Percentiles rank a stretch among this genome's conserved stretches.
phyloP scores from a whole-genome alignment of 2,113 vertebrate genomes.

The Corydoras maculifer region DNA sequence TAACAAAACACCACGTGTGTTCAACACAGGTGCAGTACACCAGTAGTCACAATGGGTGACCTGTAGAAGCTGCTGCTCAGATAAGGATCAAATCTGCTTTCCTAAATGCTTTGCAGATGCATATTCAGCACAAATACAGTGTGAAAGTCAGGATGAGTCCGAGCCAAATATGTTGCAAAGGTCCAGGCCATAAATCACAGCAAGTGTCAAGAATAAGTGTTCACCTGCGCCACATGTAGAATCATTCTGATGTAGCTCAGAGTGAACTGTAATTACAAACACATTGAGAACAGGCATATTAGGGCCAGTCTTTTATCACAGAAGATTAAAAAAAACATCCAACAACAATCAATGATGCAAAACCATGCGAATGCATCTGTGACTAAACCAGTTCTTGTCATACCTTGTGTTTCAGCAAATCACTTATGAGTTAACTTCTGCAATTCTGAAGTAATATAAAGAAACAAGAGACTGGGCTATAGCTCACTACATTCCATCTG shows the following conservation, averaged over 20 bases:
- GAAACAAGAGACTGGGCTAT: not conserved
- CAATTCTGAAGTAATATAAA: not conserved
- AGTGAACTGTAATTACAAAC: conserved; percentile 27
- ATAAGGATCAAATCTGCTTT: conserved; percentile 23
- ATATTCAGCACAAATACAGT: conserved; percentile 5
- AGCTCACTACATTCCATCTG: conserved; percentile 12
- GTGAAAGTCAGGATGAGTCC: conserved; percentile 10
- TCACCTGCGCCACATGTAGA: conserved; percentile 20
- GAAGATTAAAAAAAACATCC: too few relatives aligned
- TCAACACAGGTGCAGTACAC: conserved; percentile 5
- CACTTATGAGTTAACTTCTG: not conserved
- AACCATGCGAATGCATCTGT: too few relatives aligned
- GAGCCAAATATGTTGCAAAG: conserved; percentile 36
- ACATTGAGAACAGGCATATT: conserved; percentile 5
- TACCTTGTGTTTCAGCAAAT: too few relatives aligned
- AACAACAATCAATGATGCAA: too few relatives aligned
- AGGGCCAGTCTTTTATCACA: not conserved
- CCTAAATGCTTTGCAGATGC: conserved; percentile 41
- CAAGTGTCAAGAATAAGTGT: conserved; percentile 16
- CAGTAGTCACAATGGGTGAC: not conserved
- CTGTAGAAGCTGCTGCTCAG: conserved; percentile 5
- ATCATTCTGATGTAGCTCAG: not conserved
- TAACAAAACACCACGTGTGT: not conserved
- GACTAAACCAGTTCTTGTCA: too few relatives aligned
- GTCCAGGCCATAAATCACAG: conserved; percentile 38